These are phyloP conservation scores for Holothuria glaberrima DNA, from an alignment of 35 echinoderm and acorn worm species.

Conservation along the genomic window DNA sequence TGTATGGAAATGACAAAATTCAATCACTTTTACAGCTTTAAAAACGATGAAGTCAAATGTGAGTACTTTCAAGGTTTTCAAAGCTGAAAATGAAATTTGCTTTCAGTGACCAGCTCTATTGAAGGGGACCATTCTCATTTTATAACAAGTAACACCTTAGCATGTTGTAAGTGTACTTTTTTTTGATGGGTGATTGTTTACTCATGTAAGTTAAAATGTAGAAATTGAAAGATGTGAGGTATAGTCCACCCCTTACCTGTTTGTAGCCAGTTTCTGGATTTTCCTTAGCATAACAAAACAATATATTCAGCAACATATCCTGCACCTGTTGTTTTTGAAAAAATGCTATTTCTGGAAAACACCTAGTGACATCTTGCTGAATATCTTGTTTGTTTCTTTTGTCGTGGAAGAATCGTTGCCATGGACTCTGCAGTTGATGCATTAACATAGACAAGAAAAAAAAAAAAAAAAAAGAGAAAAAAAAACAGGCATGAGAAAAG, in stretches of 20 bases:
- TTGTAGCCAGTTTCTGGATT: conserved; percentile 80
- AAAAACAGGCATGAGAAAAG: no score
- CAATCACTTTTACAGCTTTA: no score
- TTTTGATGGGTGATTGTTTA: no score
- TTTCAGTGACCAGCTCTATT: no score
- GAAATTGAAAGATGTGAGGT: not conserved
- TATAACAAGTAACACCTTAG: no score
- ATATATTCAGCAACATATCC: conserved; percentile 86
- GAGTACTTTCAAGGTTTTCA: no score
- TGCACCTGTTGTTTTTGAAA: conserved; percentile 79
- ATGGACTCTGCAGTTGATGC: conserved; percentile 71
- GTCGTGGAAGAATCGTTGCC: conserved; percentile 94
- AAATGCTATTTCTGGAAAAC: conserved; percentile 93
- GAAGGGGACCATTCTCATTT: no score
- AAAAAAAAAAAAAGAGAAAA: not conserved
- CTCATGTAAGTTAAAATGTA: not conserved
- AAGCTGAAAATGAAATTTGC: no score
- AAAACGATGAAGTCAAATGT: no score
- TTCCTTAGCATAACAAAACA: conserved; percentile 91
- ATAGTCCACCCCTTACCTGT: conserved; percentile 61
- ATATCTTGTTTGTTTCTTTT: conserved; percentile 67
- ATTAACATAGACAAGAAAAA: not conserved
- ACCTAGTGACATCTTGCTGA: conserved; percentile 78
- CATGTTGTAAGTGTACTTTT: no score
- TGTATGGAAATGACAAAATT: no score